Evolutionary conservation across 2,113 vertebrate genomes (phyloP), one percentile per base, ranked within the genome.

Genomic region (Piprites chloris): DNA sequence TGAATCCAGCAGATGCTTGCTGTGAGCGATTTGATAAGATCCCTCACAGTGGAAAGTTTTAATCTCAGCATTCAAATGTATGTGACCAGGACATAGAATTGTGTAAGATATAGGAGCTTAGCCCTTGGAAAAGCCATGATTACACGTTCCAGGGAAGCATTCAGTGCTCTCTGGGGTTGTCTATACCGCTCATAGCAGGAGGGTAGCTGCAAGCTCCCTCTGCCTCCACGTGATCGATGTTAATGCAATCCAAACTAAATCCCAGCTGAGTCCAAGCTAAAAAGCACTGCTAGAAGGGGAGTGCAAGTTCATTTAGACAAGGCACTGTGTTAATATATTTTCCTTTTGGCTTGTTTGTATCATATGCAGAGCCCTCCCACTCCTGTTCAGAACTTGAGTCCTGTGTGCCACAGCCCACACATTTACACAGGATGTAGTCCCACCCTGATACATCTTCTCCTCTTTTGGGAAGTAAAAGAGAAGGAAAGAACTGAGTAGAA

Each of bases 271-370:
- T 26, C 20, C 63, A 65, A 59, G 17, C 10, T 49, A 55, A 76
- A 76, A 87, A 13, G 3, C 10, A 21, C 33, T 55, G 49, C 53
- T 55, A 18, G 44, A 15, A 69, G 9, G 2, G 22, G 39, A 73
- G 13, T 14, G 6, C 12, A 28, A 37, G 26, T 46, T 89, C 26
- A 22, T 76, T 72, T 41, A 41, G 22, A 12, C n/a, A 44, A 35
- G 20, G 21, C 6, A 14, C 52, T 24, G 3, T 44, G 9, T 35
- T 63, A 53, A 23, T 0, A 0, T 28, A 7, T 88, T 75, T 55
- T 62, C 22, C 39, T 89, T 78, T 33, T 30, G 21, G 20, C 9
- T 59, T 42, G 5, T 33, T 81, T 27, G 1, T 47, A 17, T 32
- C 12, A 11, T 27, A 2, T 50, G 44, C 35, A 73, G 62, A 68